Evolutionary conservation across 2,797 vertebrate species (phyloP), one percentile per base, ranked within the genome.

Genomic region (Malacoctenus gilli): DNA sequence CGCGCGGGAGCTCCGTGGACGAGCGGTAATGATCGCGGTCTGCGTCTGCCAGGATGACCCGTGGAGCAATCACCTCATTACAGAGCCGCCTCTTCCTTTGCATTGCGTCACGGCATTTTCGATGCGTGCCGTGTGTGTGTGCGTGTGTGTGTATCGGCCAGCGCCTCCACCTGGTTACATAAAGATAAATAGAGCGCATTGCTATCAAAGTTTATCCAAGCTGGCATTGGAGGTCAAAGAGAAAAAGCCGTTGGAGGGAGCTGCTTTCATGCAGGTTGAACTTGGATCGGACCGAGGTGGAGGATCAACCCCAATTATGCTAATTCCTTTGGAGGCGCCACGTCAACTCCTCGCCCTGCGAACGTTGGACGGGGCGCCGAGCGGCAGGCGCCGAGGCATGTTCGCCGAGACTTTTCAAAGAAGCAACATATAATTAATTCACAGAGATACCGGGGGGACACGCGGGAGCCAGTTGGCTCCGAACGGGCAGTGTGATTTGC

Each of bases 71-170:
- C 59, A 57, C 10, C 49, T 76, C 60, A 47, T 75, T 66, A 62
- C 4, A 54, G n/a, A n/a, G 38, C 28, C 19, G 35, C 13, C n/a
- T 28, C 42, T 81, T 62, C 37, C 68, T 63, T 43, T 41, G 19
- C 28, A 19, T 72, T 74, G 42, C 72, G 58, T 77, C 72, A 63
- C 46, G 47, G n/a, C n/a, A n/a, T n/a, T n/a, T n/a, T n/a, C n/a
- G n/a, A n/a, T 43, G 11, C 34, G 30, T 30, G 15, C 37, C 30
- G 48, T 43, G 39, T n/a, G 56, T 63, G 36, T 62, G 10, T 48
- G 22, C 8, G 8, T 20, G 39, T n/a, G 40, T 60, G 59, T 35
- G 53, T 5, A 64, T 65, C n/a, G 53, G 66, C 31, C 16, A 23
- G 15, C 35, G 36, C 28, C 20, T 39, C 22, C 44, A 55, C 31